Evolutionary conservation across 2,797 vertebrate species (phyloP).

Genomic region (Thamnophis elegans): DNA sequence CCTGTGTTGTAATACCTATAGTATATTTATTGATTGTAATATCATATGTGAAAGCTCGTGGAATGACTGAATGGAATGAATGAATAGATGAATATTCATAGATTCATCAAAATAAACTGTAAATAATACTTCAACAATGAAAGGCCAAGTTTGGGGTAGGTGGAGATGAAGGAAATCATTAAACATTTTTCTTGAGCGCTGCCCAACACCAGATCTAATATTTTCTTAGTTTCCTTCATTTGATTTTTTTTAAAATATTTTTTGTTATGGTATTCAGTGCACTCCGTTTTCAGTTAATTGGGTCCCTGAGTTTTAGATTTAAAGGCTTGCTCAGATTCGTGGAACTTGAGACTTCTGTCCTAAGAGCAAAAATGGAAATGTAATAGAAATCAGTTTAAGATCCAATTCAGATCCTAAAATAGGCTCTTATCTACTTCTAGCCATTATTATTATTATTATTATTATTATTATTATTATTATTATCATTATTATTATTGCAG

Average conservation of each 20-base stretch:
- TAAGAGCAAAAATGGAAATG: not conserved
- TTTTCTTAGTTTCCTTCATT: not conserved
- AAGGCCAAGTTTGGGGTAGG: slow-evolving; percentile 17
- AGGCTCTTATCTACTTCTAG: not conserved
- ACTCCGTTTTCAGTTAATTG: not conserved
- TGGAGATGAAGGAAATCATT: not conserved
- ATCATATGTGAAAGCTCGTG: slow-evolving; percentile 57
- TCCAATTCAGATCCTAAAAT: not conserved
- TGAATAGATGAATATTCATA: slow-evolving; percentile 30
- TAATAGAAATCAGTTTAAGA: not conserved
- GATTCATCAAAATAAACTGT: slow-evolving; percentile 73
- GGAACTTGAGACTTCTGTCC: not conserved
- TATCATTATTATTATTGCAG: not conserved
- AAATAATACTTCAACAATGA: slow-evolving; percentile 38
- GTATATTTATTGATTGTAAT: slow-evolving; percentile 69
- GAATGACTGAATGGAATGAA: slow-evolving; percentile 51
- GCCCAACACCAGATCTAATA: no score
- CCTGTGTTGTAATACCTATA: slow-evolving; percentile 41
- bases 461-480: no score
- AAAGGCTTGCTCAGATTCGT: not conserved
- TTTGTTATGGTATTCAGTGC: not conserved
- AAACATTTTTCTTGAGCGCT: not conserved
- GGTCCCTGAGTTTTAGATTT: not conserved
- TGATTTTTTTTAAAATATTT: not conserved
- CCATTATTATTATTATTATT: no score